Conservation (phyloP, 2,888 invertebrate genomes). For the Sinotaia quadrata region DNA sequence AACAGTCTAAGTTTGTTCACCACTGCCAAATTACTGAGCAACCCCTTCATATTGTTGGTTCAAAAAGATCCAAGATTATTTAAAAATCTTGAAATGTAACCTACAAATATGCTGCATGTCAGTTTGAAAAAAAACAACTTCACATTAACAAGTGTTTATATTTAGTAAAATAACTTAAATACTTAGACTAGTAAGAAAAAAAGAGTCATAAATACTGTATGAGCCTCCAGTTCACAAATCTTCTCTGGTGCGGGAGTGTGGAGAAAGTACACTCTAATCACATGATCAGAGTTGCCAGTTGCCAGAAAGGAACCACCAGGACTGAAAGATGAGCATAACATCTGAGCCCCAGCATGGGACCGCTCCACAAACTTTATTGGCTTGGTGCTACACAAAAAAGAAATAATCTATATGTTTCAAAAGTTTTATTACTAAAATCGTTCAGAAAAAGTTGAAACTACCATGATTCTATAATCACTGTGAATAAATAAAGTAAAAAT, state of each 20-base stretch:
- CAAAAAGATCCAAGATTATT: no score
- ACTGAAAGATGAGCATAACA: constrained; percentile 93
- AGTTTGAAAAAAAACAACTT: background rate
- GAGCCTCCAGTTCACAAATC: constrained; percentile 84
- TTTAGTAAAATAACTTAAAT: background rate
- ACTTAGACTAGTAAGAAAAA: background rate
- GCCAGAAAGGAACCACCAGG: constrained; percentile 90
- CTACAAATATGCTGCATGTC: no score
- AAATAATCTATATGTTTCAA: background rate
- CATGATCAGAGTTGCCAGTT: constrained; percentile 94
- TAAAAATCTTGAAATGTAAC: no score
- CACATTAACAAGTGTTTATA: background rate
- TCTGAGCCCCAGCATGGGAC: constrained; percentile 93
- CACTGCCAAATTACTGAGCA: no score
- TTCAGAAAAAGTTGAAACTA: background rate
- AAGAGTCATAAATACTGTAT: constrained; percentile 74
- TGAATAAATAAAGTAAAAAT: no score
- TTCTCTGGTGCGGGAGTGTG: constrained; percentile 84
- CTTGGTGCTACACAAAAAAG: constrained; percentile 78
- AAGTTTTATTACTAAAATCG: background rate
- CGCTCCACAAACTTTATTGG: constrained; percentile 94
- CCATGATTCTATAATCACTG: no score
- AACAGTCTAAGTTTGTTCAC: no score
- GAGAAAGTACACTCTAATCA: constrained; percentile 90
- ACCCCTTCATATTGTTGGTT: no score